Evolutionary conservation across 2,113 vertebrate species (phyloP), one percentile per base, ranked within the genome.

Genomic region (Verasper variegatus): DNA sequence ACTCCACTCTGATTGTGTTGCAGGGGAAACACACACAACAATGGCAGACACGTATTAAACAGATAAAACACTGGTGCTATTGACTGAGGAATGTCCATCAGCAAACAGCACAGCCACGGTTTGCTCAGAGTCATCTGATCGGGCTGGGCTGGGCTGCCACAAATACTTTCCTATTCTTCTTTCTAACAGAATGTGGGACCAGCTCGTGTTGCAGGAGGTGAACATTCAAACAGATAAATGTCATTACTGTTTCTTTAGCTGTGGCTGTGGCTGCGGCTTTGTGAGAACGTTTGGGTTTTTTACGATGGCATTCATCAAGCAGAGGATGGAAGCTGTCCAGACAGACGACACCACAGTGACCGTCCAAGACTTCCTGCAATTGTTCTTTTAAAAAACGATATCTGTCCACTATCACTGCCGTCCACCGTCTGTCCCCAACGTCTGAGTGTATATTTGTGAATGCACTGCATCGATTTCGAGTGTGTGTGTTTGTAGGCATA

Each of bases 291-390:
- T 49, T 49, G 3, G 13, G 1, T 49, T 17, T 49, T 49, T 49
- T 49, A 74, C 31, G 20, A 65, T 74, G 63, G 74, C 60, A 61
- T 87, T 88, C 88, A 92, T 93, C 89, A 88, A 73, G 71, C 51
- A 9, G 61, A 64, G 70, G 78, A 84, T 91, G 87, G 88, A 91
- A 81, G 67, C 74, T 74, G 68, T 91, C 82, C 89, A 86, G 86
- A 88, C 78, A 62, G 84, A 83, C 73, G 87, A 89, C 87, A 87
- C 82, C 68, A 68, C 80, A 49, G 82, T 79, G 86, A 82, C 80
- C 60, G 3, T 87, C 78, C 77, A 63, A 45, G 51, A 80, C 31
- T 92, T 94, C 92, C 91, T 86, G 81, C 89, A 80, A 91, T 94
- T 93, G 92, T 94, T 91, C 90, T 81, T 86, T 74, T 40, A 37